phyloP scores from a whole-genome alignment of 2,888 invertebrate species.

The Tubiluchus corallicola region DNA sequence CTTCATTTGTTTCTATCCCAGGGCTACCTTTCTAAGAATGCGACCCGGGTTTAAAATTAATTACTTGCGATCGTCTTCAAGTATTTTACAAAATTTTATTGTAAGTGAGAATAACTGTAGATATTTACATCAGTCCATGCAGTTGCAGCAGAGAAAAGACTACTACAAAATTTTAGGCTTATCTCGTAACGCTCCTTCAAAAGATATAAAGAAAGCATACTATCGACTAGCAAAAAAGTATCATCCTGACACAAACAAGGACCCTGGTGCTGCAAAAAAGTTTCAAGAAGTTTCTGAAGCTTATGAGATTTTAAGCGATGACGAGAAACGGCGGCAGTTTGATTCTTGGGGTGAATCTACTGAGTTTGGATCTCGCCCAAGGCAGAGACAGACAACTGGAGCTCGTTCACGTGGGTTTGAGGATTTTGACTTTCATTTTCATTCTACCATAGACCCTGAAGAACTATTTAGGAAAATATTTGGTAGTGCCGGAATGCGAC shows the following conservation, averaged over 20 bases:
- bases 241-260: constrained; percentile 94
- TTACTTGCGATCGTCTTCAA: too few relatives aligned
- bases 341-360: constrained; percentile 65
- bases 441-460: constrained; percentile 78
- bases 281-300: constrained; percentile 99
- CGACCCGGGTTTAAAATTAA: too few relatives aligned
- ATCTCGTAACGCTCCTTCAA: constrained; percentile 58
- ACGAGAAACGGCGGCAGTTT: constrained; percentile 71
- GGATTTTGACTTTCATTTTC: constrained; percentile 53
- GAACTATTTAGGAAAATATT: constrained; percentile 92
- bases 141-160: constrained; percentile 45
- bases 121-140: too few relatives aligned
- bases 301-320: constrained; percentile 82
- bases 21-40: too few relatives aligned
- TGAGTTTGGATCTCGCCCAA: constrained; percentile 5
- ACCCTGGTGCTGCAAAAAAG: constrained; percentile 66
- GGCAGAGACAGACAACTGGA: constrained; percentile 10
- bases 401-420: constrained; percentile 34
- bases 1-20: too few relatives aligned
- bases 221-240: constrained; percentile 78
- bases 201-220: constrained; percentile 70
- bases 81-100: too few relatives aligned
- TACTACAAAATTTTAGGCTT: constrained; percentile 87
- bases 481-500: constrained; percentile 25
- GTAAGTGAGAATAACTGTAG: too few relatives aligned